These are phyloP conservation scores for Drosophila jambulina DNA, from an alignment of 1,140 invertebrate species.

Conservation along the genomic window DNA sequence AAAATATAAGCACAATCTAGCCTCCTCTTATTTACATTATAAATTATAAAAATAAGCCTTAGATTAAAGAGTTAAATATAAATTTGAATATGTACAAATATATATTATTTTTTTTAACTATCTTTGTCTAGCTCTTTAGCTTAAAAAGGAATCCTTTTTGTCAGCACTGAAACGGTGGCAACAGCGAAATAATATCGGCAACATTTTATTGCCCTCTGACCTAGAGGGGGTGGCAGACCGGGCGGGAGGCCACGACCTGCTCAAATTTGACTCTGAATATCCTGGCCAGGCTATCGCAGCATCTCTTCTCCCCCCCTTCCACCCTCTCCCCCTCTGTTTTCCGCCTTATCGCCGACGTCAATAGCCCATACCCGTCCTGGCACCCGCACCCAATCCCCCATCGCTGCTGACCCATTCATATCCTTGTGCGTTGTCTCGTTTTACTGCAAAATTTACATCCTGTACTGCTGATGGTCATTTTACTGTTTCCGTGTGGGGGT, in stretches of 20 bases:
- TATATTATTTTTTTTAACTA: not conserved
- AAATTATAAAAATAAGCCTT: not conserved
- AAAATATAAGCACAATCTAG: not conserved
- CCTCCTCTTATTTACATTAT: not conserved
- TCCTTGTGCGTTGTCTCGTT: conserved; percentile 78
- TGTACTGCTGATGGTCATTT: conserved; percentile 83
- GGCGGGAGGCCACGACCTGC: conserved; percentile 50
- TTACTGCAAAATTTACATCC: conserved; percentile 82
- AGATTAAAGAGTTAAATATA: not conserved
- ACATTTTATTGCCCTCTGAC: conserved; percentile 83
- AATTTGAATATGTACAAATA: not conserved
- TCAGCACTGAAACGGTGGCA: conserved; percentile 48
- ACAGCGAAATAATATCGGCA: conserved; percentile 80
- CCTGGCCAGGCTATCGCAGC: conserved; percentile 63
- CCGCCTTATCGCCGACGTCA: conserved; percentile 76
- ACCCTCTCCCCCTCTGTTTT: conserved; percentile 22
- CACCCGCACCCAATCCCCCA: conserved; percentile 12
- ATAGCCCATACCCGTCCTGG: conserved; percentile 53
- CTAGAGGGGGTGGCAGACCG: conserved; percentile 37
- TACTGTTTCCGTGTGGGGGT: conserved; percentile 73
- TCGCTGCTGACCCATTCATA: conserved; percentile 27
- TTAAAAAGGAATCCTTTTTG: not conserved
- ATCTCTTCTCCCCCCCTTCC: conserved; percentile 26
- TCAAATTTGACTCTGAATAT: conserved; percentile 74
- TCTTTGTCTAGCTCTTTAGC: not conserved